These are phyloP conservation scores for Lucilia sericata DNA, from an alignment of 1,140 invertebrate species.

Conservation along the genomic window DNA sequence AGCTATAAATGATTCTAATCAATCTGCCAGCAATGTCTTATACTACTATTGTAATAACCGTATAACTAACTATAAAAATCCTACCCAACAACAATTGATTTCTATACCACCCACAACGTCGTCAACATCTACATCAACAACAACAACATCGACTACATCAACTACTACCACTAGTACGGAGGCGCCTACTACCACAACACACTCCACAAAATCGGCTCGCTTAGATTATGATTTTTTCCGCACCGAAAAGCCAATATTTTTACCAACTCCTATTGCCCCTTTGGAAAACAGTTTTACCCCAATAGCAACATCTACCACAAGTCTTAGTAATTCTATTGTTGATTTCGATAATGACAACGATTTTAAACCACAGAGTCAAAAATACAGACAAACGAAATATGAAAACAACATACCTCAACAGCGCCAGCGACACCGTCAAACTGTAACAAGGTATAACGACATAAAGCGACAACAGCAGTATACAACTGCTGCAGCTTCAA, in stretches of 20 bases:
- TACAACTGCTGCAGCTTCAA: background rate
- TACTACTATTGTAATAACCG: constrained; percentile 10
- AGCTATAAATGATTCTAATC: background rate
- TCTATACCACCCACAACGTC: too few species aligned
- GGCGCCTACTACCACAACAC: background rate
- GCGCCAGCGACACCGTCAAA: background rate
- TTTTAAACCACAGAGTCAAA: background rate
- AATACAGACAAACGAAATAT: background rate
- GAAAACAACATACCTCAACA: background rate
- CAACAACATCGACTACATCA: background rate
- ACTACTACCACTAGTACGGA: background rate
- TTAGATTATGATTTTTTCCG: background rate
- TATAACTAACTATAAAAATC: background rate
- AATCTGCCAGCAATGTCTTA: background rate
- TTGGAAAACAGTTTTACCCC: background rate
- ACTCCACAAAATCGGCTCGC: background rate
- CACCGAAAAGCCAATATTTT: constrained; percentile 4
- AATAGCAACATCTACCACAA: background rate
- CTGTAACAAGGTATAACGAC: background rate
- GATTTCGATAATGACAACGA: background rate
- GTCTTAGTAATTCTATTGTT: background rate
- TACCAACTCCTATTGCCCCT: background rate
- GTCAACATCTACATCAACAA: background rate
- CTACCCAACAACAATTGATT: background rate
- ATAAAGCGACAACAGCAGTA: constrained; percentile 5